Percentiles rank a stretch among this genome's conserved stretches.
These are phyloP conservation scores for Colistium nudipinnis DNA, from an alignment of 2,113 vertebrate species.

Conservation along the genomic window DNA sequence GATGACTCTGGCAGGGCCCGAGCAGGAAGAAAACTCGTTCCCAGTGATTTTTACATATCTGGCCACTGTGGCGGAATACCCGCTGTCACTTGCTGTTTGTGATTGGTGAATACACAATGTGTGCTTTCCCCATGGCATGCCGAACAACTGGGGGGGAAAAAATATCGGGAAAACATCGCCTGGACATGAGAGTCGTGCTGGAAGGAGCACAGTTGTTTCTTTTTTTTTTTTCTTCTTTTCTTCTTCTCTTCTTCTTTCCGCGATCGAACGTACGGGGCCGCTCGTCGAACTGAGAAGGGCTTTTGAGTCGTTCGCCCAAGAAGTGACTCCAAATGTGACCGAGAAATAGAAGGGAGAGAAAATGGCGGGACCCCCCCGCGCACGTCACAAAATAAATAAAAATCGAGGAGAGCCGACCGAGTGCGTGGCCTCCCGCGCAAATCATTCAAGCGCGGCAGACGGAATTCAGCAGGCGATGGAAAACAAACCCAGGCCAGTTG, in stretches of 20 bases:
- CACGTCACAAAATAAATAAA: no score
- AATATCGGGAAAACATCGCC: conserved; percentile 44
- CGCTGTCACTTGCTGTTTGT: conserved; percentile 66
- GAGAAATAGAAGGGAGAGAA: conserved; percentile 23
- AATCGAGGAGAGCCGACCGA: conserved; percentile 30
- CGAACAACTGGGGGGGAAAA: conserved; percentile 34
- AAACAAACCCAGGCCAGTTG: conserved; percentile 49
- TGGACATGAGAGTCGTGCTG: conserved; percentile 39
- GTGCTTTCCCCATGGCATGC: conserved; percentile 37
- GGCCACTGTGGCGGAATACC: conserved; percentile 65
- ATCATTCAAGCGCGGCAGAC: conserved; percentile 60
- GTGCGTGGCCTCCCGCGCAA: conserved; percentile 11
- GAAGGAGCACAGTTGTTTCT: conserved; percentile 19
- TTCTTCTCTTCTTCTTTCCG: background rate
- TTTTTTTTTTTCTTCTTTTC: background rate
- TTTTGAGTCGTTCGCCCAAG: conserved; percentile 58
- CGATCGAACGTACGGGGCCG: conserved; percentile 35
- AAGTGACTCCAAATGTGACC: conserved; percentile 52
- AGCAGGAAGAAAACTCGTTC: conserved; percentile 50
- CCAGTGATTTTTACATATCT: conserved; percentile 57
- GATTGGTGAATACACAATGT: conserved; percentile 62
- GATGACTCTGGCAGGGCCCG: conserved; percentile 52
- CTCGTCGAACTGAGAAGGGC: conserved; percentile 42
- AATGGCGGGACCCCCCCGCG: background rate
- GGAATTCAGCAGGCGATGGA: conserved; percentile 43